Base-by-base conservation (phyloP, 1,140 invertebrate species). In the Heliothis virescens region DNA sequence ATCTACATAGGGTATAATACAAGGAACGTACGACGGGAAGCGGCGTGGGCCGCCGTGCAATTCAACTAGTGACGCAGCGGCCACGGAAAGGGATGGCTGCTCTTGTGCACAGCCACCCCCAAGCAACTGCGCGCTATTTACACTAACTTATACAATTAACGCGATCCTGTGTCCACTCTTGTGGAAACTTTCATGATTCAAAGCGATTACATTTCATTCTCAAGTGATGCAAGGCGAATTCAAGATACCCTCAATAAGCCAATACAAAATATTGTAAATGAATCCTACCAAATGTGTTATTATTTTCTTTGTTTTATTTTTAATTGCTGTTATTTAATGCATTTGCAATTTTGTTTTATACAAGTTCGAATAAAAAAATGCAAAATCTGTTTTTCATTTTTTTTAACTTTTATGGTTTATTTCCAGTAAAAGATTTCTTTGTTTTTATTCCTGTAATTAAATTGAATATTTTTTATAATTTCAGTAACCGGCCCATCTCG, bases 181-280 rank as follows among this genome's bases (percentile, higher is more conserved):
- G n/a, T 57, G 16, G 18, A 57, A 57, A 57, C 4, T 10, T 57
- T 41, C 34, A 57, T 57, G 21, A 26, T 26, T 26, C 21, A 26
- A 18, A 18, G 55, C 55, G 16, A 57, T 18, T 16, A 15, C 55
- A 18, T 21, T 9, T 10, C 21, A 11, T 41, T 41, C 34, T 41
- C 55, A 16, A 57, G 55, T 67, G 41, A 62, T 48, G 63, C 63
- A 67, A 48, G 11, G 63, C 63, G 63, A 67, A 67, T 48, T 67
- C 63, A 67, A 67, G 16, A 67, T 67, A 48, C 41, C 63, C 2
- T 26, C 57, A 13, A 4, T 48, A 21, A 12, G 41, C 13, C 63
- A 12, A 18, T 67, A 18, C 16, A 21, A 48, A 67, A 67, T 65
- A 65, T 65, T 16, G 62, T 65, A 65, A 41, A 62, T 26, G n/a